Base-by-base conservation (phyloP, 2,113 vertebrate genomes). In the Phalacrocorax carbo region DNA sequence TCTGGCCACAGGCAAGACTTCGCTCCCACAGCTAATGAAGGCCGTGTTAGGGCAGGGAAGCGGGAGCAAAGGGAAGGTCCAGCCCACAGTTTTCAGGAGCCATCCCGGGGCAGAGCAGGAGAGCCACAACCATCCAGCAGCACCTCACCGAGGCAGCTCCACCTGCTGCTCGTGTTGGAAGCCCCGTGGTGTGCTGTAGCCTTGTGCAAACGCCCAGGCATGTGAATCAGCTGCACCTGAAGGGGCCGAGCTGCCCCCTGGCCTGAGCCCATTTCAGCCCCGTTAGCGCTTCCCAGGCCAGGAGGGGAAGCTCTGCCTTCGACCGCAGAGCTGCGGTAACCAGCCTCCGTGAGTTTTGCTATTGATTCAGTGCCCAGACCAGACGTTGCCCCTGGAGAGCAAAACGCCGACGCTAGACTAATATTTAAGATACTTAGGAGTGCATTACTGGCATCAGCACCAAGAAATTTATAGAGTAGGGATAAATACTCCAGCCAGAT, bases 201-300 rank as follows among this genome's bases (percentile, higher is more conserved):
- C 34, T 9, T 13, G n/a, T 6, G 13, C 11, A 7, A 15, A 30
- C 4, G 2, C 36, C 8, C 25, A 20, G 7, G 16, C 13, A 2
- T 0, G 0, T 4, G 29, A 8, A 15, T 10, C 16, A 7, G 4
- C 13, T 8, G 12, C 1, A 5, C 13, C 6, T 15, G 32, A 29
- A 34, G 51, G 34, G 52, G 15, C 32, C 4, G 7, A 18, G 52
- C 44, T 54, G 46, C 40, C 27, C 48, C 27, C 4, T 5, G 38
- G 69, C 78, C 15, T 22, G 2, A 30, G 68, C 76, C 60, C 9
- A 2, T 11, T 25, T 30, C 58, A 65, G 49, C 58, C 10, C 22
- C 18, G 42, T 13, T 29, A 36, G 5, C 25, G 69, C 77, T n/a
- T 27, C 42, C 18, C 23, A 5, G 29, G 23, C 29, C 3, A 8